These are phyloP conservation scores for Uria aalge DNA, from an alignment of 2,113 vertebrate genomes.

Conservation along the genomic window DNA sequence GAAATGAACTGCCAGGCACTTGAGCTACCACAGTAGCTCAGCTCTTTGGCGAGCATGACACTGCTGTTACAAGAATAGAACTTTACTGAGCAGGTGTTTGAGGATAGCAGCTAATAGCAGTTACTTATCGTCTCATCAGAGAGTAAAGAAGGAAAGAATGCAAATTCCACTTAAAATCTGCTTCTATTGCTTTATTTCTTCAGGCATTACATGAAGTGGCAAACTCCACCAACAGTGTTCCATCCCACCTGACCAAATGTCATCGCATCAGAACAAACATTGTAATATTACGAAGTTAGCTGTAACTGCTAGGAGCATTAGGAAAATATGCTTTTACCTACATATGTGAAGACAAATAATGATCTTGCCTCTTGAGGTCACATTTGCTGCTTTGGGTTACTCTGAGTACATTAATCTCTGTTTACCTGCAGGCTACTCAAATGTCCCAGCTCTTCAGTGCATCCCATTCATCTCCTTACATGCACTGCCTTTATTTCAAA, in stretches of 20 bases:
- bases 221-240: not conserved
- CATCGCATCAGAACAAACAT: not conserved
- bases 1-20: not conserved
- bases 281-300: not conserved
- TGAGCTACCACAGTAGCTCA: not conserved
- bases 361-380: not conserved
- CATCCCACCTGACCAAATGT: not conserved
- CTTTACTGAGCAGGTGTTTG: constrained; percentile 25
- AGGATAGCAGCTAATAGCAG: constrained; percentile 5
- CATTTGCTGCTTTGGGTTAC: not conserved
- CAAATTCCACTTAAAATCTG: not conserved
- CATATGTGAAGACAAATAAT: not conserved
- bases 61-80: constrained; percentile 17
- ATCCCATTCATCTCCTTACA: not conserved
- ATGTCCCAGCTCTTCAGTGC: not conserved
- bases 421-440: not conserved
- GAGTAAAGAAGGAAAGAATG: not conserved
- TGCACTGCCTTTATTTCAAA: not conserved
- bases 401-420: not conserved
- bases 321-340: not conserved
- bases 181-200: not conserved
- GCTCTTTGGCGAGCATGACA: not conserved
- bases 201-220: not conserved
- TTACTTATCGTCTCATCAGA: not conserved
- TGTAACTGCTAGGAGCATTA: not conserved